Conservation (phyloP, 2,888 invertebrate species). For the Lysandra bellargus region DNA sequence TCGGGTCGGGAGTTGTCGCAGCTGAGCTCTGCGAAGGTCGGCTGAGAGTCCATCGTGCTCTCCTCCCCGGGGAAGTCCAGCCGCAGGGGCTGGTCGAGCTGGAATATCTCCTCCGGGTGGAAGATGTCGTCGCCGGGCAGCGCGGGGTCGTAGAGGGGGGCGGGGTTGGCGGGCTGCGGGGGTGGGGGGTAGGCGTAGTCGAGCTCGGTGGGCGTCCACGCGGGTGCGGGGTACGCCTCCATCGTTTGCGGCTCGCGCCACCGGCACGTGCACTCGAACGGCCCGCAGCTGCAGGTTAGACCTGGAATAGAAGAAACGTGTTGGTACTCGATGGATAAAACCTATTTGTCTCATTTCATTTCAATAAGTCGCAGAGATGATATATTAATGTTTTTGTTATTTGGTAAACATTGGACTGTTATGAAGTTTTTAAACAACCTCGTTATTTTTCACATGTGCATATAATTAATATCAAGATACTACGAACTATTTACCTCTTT, state of each 20-base stretch:
- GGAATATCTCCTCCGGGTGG: slow-evolving; percentile 89
- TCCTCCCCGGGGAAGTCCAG: slow-evolving; percentile 81
- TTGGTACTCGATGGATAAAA: not conserved
- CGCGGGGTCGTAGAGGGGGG: slow-evolving; percentile 79
- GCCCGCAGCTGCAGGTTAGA: slow-evolving; percentile 86
- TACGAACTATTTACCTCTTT: slow-evolving; percentile 77
- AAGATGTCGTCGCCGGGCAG: slow-evolving; percentile 84
- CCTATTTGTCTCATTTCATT: not conserved
- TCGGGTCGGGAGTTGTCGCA: slow-evolving; percentile 85
- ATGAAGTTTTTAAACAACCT: too few species aligned
- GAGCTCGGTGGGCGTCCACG: slow-evolving; percentile 61
- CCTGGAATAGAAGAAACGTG: slow-evolving; percentile 57
- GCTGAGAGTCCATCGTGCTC: slow-evolving; percentile 81
- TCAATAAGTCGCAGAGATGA: not conserved
- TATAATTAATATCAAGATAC: not conserved
- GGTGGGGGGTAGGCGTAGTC: slow-evolving; percentile 60
- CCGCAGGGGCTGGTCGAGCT: slow-evolving; percentile 86
- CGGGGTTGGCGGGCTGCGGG: slow-evolving; percentile 58
- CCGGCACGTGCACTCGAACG: slow-evolving; percentile 87
- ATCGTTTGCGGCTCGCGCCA: slow-evolving; percentile 61
- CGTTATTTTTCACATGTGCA: too few species aligned
- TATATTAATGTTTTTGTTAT: not conserved
- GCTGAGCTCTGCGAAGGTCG: slow-evolving; percentile 86
- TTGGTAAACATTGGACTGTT: not conserved
- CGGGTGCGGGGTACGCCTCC: slow-evolving; percentile 59